Evolutionary conservation across 2,797 vertebrate genomes (phyloP), one percentile per base, ranked within the genome.

Genomic region (Petrocephalus sullivani): DNA sequence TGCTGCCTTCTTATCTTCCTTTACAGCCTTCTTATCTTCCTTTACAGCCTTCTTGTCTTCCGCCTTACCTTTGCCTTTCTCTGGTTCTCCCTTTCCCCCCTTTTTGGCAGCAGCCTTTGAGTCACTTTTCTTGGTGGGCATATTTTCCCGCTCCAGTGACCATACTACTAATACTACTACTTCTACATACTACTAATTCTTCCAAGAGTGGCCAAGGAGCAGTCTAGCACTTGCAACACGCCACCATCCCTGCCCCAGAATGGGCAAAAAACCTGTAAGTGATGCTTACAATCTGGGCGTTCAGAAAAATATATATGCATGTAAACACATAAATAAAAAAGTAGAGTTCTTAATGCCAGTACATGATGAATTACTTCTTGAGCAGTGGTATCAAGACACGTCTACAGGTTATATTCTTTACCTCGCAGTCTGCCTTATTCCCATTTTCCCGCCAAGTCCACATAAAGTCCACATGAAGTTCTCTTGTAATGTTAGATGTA

Each of bases 41-140:
- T 90, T 95, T 0, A 89, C 89, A n/a, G 60, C 56, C 53, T 87
- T 88, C 89, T 19, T 16, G 54, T 91, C 92, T 78, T 89, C 93
- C 23, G 92, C 75, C 85, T 95, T 95, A 90, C 83, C 87, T 67
- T 89, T 89, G 89, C 87, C 67, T 23, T 90, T 90, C 19, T 90
- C 89, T 19, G 89, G 56, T 37, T 89, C 87, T 49, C 61, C 89
- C n/a, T 91, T 92, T 49, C 91, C 92, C 41, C 91, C 92, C 84
- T 96, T 96, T 91, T 96, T 97, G 88, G 94, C 94, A 90, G 94
- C 93, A 58, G 95, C 90, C 94, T 96, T 96, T 87, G 94, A 0
- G 87, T 96, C 95, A 92, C 92, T 94, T 94, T 97, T 98, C 93
- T 97, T 98, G 91, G 96, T 94, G 16, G 86, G 93, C 97, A 97